Evolutionary conservation across 2,113 vertebrate species (phyloP).

Genomic region (Pipra filicauda): DNA sequence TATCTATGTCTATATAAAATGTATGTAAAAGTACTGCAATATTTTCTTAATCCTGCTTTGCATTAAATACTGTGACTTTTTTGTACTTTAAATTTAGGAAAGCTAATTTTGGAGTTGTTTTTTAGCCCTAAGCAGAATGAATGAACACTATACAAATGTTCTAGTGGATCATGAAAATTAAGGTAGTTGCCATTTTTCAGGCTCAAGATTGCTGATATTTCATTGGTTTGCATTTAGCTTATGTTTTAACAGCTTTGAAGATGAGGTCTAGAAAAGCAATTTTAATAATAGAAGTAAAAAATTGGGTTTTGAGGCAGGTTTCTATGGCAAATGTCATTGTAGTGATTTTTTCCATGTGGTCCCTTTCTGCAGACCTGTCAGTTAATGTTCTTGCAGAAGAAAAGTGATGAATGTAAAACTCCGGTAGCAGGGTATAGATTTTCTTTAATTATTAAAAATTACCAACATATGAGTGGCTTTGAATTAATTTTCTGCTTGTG

Average conservation of each 20-base stretch:
- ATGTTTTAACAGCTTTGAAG: background rate
- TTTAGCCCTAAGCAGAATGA: background rate
- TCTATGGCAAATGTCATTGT: background rate
- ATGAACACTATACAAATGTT: background rate
- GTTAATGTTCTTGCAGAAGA: background rate
- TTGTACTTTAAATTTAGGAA: background rate
- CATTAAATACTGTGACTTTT: background rate
- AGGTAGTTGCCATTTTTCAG: background rate
- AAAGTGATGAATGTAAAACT: background rate
- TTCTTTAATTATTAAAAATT: constrained; percentile 14
- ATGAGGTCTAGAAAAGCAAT: background rate
- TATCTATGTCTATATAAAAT: background rate
- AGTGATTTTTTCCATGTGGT: background rate
- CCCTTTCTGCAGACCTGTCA: background rate
- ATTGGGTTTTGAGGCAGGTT: background rate
- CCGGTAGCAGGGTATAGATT: background rate
- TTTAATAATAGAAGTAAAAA: background rate
- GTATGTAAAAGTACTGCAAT: background rate
- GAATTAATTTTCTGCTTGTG: background rate
- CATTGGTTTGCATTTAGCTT: background rate
- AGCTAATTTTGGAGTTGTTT: background rate
- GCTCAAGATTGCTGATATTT: background rate
- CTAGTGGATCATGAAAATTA: background rate
- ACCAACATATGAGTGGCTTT: background rate
- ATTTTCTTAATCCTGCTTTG: background rate